A percentile compares a stretch with the other conserved stretches of the same genome.
These are phyloP conservation scores for Bombus breviceps DNA, from an alignment of 1,140 invertebrate genomes.

Conservation along the genomic window DNA sequence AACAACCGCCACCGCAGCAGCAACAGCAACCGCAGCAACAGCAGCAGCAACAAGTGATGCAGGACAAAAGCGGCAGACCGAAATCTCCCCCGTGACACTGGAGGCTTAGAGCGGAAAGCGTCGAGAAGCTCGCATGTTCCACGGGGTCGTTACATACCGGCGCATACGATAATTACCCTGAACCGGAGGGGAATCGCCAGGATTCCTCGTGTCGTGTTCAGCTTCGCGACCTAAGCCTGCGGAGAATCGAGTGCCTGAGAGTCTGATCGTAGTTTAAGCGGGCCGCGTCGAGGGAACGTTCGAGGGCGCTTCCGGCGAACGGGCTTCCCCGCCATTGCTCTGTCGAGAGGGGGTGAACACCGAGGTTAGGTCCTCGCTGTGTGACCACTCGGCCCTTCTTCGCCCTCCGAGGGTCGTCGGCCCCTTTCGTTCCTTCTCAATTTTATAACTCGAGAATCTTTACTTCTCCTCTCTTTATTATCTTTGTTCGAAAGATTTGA, in stretches of 20 bases:
- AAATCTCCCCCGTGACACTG: slow-evolving; percentile 82
- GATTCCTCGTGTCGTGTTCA: slow-evolving; percentile 61
- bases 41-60: slow-evolving; percentile 80
- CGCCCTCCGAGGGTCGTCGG: not conserved
- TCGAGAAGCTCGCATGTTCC: slow-evolving; percentile 63
- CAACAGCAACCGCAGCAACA: slow-evolving; percentile 66
- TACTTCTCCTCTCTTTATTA: too few species aligned
- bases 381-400: not conserved
- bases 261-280: slow-evolving; percentile 65
- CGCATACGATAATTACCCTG: slow-evolving; percentile 53
- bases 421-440: not conserved
- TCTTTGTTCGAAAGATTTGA: not conserved
- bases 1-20: slow-evolving; percentile 50
- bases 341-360: not conserved
- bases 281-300: slow-evolving; percentile 17
- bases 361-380: not conserved
- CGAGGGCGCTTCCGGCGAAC: slow-evolving; percentile 11
- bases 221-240: slow-evolving; percentile 63
- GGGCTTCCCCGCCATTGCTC: not conserved
- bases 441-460: not conserved
- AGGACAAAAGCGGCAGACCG: slow-evolving; percentile 79
- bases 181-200: slow-evolving; percentile 52
- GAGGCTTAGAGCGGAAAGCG: slow-evolving; percentile 68
- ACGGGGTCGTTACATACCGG: slow-evolving; percentile 58
- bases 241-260: slow-evolving; percentile 67